These are phyloP conservation scores for Cryptotermes secundus DNA, from an alignment of 1,140 invertebrate genomes.

Conservation along the genomic window DNA sequence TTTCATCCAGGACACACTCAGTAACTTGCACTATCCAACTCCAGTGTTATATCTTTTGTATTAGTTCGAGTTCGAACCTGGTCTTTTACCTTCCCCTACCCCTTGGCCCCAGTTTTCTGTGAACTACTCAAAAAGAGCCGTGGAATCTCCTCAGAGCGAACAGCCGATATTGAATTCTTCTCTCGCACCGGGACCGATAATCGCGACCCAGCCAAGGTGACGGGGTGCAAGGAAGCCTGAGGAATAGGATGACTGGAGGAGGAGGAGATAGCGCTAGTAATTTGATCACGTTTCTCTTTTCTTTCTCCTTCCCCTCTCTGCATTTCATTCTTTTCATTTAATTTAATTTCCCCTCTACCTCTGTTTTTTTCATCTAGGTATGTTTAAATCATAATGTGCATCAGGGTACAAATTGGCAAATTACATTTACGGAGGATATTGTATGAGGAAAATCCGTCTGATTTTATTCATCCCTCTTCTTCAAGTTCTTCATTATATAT, in stretches of 20 bases:
- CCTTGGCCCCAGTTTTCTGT: neutral
- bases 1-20: too few relatives aligned
- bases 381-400: neutral
- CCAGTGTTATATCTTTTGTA: neutral
- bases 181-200: neutral
- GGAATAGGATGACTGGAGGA: too few relatives aligned
- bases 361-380: neutral
- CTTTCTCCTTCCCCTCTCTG: neutral
- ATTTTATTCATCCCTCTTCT: neutral
- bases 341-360: neutral
- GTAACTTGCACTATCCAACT: too few relatives aligned
- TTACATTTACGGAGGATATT: neutral
- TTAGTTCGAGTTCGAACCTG: neutral
- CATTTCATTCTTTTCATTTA: neutral
- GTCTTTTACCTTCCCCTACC: too few relatives aligned
- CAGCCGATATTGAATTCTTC: neutral
- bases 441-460: neutral
- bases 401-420: constrained; percentile 3
- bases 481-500: neutral
- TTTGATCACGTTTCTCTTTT: neutral
- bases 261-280: neutral
- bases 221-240: neutral
- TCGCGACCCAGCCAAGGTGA: neutral
- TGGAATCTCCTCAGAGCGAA: neutral
- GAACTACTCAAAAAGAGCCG: neutral